Evolutionary conservation across 1,140 invertebrate species (phyloP).

Genomic region (Drosophila subpulchrella): DNA sequence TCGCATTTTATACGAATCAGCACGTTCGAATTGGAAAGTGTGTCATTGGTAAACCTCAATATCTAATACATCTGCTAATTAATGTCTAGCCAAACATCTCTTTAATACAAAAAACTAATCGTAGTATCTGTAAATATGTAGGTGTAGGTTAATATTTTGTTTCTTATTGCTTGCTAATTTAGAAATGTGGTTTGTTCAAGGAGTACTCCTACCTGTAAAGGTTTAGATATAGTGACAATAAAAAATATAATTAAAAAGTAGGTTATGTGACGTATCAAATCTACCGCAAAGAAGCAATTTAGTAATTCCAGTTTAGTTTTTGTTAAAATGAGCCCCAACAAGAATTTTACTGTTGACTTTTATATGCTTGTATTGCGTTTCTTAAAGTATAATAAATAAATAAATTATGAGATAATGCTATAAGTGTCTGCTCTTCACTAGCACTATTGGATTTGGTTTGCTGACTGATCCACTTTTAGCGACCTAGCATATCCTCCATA

Average conservation of each 20-base stretch:
- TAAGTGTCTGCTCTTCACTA: slow-evolving; percentile 12
- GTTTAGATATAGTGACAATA: too few relatives aligned
- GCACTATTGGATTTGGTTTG: slow-evolving; percentile 55
- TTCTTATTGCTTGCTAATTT: background rate
- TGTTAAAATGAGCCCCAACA: background rate
- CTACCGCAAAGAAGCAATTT: too few relatives aligned
- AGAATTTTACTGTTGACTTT: background rate
- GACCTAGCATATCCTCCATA: slow-evolving; percentile 85
- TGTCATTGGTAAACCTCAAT: background rate
- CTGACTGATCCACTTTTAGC: slow-evolving; percentile 57
- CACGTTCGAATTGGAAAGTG: slow-evolving; percentile 15
- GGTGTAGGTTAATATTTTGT: background rate
- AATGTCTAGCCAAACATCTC: background rate
- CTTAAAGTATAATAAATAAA: slow-evolving; percentile 47
- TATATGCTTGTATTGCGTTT: background rate
- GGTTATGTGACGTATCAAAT: too few relatives aligned
- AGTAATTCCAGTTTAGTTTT: background rate
- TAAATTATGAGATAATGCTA: slow-evolving; percentile 42
- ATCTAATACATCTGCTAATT: slow-evolving; percentile 14
- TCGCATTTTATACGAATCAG: slow-evolving; percentile 14
- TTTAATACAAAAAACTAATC: background rate
- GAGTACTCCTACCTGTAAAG: too few relatives aligned
- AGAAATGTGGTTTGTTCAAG: background rate
- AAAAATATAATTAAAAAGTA: too few relatives aligned
- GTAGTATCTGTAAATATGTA: background rate